Evolutionary conservation across 1,140 invertebrate genomes (phyloP), one percentile per base, ranked within the genome.

Genomic region (Charaxes varanes): DNA sequence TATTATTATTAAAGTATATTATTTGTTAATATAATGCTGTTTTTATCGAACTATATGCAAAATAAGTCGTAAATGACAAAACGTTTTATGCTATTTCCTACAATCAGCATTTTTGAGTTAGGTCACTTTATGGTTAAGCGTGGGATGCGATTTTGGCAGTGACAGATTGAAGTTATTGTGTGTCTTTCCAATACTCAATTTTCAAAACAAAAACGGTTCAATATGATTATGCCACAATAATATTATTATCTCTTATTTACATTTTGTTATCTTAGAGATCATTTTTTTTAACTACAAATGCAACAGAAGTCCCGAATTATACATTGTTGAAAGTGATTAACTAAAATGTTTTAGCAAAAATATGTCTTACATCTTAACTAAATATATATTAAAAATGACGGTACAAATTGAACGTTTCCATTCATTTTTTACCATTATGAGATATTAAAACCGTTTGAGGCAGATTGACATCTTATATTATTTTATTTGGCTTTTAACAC

Each of bases 231-330:
- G 19, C 32, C 30, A 41, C 14, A 3, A 31, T n/a, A n/a, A n/a
- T 26, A 11, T 27, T 30, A 38, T 13, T 18, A 19, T 21, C 14
- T 38, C 30, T 33, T 41, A 41, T 41, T 33, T 50, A 48, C 41
- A 51, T 41, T 8, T 31, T n/a, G n/a, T n/a, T 40, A 44, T 31
- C 33, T 22, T 40, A 32, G 19, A 36, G 23, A 32, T 41, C 28
- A 41, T 24, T 19, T n/a, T n/a, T n/a, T 41, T 26, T 15, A 33
- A 33, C 28, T 38, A 33, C 14, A 33, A 41, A 41, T 41, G 38
- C 38, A 11, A 30, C 19, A 12, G 6, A 33, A 41, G 6, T 41
- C 21, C 30, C 21, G 26, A 41, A 33, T 41, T 11, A 33, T 41
- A 41, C 27, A 41, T 32, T 1, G 19, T 16, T 11, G 14, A 24